Evolutionary conservation across 2,113 vertebrate genomes (phyloP).

Genomic region (Hiodon alosoides): DNA sequence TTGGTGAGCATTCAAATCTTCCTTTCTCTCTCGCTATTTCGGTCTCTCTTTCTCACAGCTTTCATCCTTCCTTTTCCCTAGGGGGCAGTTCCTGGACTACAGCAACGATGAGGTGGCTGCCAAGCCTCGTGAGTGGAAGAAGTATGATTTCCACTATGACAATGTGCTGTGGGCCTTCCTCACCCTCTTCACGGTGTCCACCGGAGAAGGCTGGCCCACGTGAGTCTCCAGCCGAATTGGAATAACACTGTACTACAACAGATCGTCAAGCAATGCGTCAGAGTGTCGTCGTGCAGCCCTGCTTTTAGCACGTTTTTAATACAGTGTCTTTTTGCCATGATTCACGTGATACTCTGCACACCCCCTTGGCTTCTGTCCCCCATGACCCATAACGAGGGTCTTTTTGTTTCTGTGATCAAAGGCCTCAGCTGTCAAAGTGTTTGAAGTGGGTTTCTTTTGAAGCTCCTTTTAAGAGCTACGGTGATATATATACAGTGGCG

Average conservation of each 20-base stretch:
- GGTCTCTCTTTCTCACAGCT: neutral
- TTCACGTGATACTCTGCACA: too few species aligned
- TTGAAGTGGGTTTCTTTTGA: slow-evolving; percentile 15
- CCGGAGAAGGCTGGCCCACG: slow-evolving; percentile 95
- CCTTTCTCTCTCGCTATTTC: neutral
- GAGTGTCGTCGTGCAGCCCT: too few species aligned
- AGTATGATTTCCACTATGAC: slow-evolving; percentile 94
- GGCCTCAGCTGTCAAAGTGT: neutral
- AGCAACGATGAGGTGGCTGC: slow-evolving; percentile 82
- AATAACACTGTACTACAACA: too few species aligned
- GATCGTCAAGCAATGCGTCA: too few species aligned
- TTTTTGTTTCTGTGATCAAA: slow-evolving; percentile 9
- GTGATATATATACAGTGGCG: neutral
- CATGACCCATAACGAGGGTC: neutral
- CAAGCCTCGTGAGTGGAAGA: slow-evolving; percentile 85
- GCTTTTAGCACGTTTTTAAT: too few species aligned
- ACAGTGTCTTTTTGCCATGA: too few species aligned
- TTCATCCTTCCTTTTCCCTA: slow-evolving; percentile 37
- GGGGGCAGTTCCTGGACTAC: slow-evolving; percentile 90
- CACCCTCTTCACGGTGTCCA: slow-evolving; percentile 92
- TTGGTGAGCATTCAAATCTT: too few species aligned
- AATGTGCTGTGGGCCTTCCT: slow-evolving; percentile 95
- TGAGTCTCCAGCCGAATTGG: slow-evolving; percentile 56
- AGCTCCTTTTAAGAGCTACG: slow-evolving; percentile 4
- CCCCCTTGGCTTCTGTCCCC: neutral